Conservation (phyloP, 2,797 vertebrate genomes). For the Geotrypetes seraphini region DNA sequence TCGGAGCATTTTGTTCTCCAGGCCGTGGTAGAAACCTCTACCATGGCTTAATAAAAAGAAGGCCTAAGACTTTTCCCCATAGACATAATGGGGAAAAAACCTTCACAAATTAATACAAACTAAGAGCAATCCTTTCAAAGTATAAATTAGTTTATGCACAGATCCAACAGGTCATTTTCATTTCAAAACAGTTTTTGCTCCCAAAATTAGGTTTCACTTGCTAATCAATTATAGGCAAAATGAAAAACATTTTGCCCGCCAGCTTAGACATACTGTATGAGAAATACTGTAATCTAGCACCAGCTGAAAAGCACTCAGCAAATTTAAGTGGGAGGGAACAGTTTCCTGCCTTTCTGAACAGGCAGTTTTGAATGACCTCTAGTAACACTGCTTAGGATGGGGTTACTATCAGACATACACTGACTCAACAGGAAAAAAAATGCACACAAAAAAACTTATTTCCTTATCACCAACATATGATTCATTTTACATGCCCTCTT, state of each 20-base stretch:
- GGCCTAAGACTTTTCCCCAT: too few species aligned
- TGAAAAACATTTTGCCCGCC: slow-evolving; percentile 29
- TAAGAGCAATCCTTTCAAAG: too few species aligned
- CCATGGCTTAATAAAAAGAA: too few species aligned
- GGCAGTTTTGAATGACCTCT: slow-evolving; percentile 57
- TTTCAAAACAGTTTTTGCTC: not conserved
- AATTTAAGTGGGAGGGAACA: slow-evolving; percentile 45
- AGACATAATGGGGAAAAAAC: too few species aligned
- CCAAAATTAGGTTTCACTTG: not conserved
- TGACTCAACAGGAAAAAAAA: not conserved
- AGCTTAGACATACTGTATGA: slow-evolving; percentile 16
- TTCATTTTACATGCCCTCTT: too few species aligned
- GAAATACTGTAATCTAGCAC: slow-evolving; percentile 53
- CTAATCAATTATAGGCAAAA: slow-evolving; percentile 7
- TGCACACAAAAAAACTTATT: too few species aligned
- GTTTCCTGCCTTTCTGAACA: slow-evolving; percentile 52
- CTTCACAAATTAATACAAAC: too few species aligned
- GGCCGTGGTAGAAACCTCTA: too few species aligned
- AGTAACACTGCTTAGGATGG: slow-evolving; percentile 68
- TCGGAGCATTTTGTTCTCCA: too few species aligned
- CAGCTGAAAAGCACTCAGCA: slow-evolving; percentile 39
- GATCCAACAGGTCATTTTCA: not conserved
- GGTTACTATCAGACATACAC: slow-evolving; percentile 82
- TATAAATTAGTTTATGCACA: too few species aligned
- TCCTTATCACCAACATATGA: too few species aligned